Percentiles rank a stretch among this genome's conserved stretches.
Conservation (phyloP, 2,113 vertebrate species). For the Malurus melanocephalus region DNA sequence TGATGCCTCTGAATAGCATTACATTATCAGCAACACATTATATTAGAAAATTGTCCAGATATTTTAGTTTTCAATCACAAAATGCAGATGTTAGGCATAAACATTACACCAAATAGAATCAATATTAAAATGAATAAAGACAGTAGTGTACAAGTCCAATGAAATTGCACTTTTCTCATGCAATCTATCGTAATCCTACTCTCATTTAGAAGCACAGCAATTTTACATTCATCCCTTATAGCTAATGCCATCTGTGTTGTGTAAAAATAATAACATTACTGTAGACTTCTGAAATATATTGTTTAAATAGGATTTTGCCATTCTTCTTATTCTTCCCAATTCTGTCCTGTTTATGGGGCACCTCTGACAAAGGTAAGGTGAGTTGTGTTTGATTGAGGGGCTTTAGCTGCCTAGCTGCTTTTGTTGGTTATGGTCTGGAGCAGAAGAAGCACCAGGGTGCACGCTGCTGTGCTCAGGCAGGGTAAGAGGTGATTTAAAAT, state of each 20-base stretch:
- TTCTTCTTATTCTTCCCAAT: neutral
- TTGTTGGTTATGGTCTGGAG: neutral
- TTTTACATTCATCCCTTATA: conserved; percentile 23
- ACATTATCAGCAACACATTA: neutral
- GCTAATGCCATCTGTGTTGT: neutral
- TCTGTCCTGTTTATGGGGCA: neutral
- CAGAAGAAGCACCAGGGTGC: neutral
- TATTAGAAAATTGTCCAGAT: conserved; percentile 7
- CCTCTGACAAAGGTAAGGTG: conserved; percentile 25
- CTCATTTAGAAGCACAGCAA: neutral
- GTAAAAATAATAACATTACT: conserved; percentile 17
- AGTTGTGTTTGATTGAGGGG: neutral
- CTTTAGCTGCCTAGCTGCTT: neutral
- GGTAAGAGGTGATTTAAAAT: neutral
- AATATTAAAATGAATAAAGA: conserved; percentile 35
- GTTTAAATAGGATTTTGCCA: conserved; percentile 31
- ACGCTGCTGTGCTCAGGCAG: neutral
- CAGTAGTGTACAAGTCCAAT: neutral
- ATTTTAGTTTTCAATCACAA: conserved; percentile 8
- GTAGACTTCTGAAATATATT: conserved; percentile 31
- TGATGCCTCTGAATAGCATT: neutral
- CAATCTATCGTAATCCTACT: neutral
- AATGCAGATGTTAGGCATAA: neutral
- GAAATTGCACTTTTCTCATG: neutral
- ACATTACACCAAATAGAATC: neutral